These are phyloP conservation scores for Sarotherodon lohbergeri DNA, from an alignment of 2,113 vertebrate genomes.

Conservation along the genomic window DNA sequence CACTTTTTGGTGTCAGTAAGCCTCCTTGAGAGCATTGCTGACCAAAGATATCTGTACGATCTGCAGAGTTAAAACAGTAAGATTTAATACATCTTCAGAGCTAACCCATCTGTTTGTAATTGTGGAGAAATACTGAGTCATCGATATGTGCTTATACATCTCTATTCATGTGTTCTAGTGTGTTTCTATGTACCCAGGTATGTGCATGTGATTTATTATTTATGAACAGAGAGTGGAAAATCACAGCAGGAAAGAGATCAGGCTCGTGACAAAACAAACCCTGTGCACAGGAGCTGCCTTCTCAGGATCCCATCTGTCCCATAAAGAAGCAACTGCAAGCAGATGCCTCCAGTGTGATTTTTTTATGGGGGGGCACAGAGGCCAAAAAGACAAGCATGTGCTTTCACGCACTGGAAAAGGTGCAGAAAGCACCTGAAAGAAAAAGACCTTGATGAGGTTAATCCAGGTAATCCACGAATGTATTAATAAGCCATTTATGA, in stretches of 20 bases:
- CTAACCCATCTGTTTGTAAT: not conserved
- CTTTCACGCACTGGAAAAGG: constrained; percentile 35
- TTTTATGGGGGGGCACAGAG: constrained; percentile 6
- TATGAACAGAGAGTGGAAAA: constrained; percentile 16
- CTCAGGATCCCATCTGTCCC: constrained; percentile 37
- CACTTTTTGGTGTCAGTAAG: rapidly evolving
- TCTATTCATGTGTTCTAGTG: not conserved
- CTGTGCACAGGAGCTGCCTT: constrained; percentile 23
- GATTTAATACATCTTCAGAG: not conserved
- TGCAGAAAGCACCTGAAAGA: constrained; percentile 34
- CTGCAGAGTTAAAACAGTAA: not conserved
- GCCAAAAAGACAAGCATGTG: constrained; percentile 35
- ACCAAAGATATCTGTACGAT: not conserved
- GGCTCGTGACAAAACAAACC: constrained; percentile 25
- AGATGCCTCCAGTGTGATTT: constrained; percentile 29
- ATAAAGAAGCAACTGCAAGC: constrained; percentile 49
- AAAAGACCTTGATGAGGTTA: not conserved
- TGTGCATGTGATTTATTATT: constrained; percentile 9
- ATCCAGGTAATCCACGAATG: not conserved
- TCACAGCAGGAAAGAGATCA: constrained; percentile 25
- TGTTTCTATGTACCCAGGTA: not conserved
- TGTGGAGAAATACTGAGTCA: not conserved
- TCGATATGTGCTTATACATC: not conserved
- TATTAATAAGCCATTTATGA: constrained; percentile 29
- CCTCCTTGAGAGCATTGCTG: not conserved